phyloP scores from a whole-genome alignment of 2,797 vertebrate genomes.

The Argentina silus region DNA sequence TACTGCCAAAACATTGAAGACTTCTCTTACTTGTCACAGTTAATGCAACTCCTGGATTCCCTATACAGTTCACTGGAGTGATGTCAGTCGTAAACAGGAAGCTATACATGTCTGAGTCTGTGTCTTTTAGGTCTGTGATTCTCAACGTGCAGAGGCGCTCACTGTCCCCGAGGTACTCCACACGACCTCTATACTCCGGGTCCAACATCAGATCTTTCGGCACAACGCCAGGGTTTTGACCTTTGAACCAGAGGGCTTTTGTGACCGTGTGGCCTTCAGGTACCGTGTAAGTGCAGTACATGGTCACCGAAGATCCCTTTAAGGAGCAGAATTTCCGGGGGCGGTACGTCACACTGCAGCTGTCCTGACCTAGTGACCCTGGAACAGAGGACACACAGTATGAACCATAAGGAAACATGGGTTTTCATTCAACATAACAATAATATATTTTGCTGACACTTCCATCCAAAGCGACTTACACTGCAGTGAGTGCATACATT shows the following conservation, averaged over 20 bases:
- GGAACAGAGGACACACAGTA: slow-evolving; percentile 13
- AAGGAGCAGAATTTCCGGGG: slow-evolving; percentile 21
- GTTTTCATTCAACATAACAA: not conserved
- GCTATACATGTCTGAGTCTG: slow-evolving; percentile 1
- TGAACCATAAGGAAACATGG: not conserved
- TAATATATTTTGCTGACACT: too few relatives aligned
- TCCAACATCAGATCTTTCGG: not conserved
- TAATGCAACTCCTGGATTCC: not conserved
- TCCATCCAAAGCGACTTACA: too few relatives aligned
- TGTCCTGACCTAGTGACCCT: not conserved
- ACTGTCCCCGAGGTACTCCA: not conserved
- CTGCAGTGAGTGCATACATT: too few relatives aligned
- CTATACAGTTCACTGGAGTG: not conserved
- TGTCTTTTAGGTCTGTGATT: slow-evolving; percentile 1
- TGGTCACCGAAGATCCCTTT: slow-evolving; percentile 30
- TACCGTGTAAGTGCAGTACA: slow-evolving; percentile 15
- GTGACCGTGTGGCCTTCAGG: fast-evolving
- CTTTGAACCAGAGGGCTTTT: slow-evolving; percentile 12
- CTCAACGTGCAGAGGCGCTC: not conserved
- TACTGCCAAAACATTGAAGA: too few relatives aligned
- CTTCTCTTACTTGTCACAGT: slow-evolving; percentile 2
- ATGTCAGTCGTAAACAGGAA: slow-evolving; percentile 6
- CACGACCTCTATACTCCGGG: not conserved
- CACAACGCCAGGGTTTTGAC: fast-evolving
- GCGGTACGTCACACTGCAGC: slow-evolving; percentile 14